Percentiles rank a stretch among this genome's conserved stretches.
phyloP scores from a whole-genome alignment of 2,888 invertebrate species.

The Camptogramma bilineatum region DNA sequence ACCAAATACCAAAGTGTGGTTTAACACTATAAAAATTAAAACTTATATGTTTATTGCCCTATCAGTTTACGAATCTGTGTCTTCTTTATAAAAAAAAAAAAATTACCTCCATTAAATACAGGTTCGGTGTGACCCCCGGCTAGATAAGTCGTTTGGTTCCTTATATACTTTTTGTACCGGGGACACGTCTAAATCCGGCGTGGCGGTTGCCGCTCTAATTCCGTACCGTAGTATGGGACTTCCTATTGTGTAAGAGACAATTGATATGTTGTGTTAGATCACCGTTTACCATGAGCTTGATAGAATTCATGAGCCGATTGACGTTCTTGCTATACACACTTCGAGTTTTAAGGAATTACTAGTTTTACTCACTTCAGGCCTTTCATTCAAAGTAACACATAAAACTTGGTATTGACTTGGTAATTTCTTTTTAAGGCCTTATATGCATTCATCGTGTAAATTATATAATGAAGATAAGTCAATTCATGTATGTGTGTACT shows the following conservation, averaged over 20 bases:
- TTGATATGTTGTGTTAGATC: conserved; percentile 48
- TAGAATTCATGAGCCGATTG: not conserved
- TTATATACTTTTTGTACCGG: conserved; percentile 76
- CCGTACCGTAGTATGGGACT: conserved; percentile 61
- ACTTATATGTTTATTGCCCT: too few species aligned
- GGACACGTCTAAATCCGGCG: conserved; percentile 77
- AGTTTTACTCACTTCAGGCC: not conserved
- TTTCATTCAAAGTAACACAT: too few species aligned
- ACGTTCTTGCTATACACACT: not conserved
- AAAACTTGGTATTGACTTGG: too few species aligned
- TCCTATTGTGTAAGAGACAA: conserved; percentile 77
- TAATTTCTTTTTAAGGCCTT: too few species aligned
- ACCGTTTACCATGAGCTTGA: not conserved
- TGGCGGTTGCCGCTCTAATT: conserved; percentile 74
- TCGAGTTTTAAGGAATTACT: not conserved
- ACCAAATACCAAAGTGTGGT: too few species aligned
- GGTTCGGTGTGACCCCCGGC: conserved; percentile 53
- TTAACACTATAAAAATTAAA: too few species aligned
- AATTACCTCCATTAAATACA: not conserved
- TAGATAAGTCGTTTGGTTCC: conserved; percentile 64
- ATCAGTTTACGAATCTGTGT: too few species aligned
- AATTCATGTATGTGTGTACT: too few species aligned
- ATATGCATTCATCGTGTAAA: too few species aligned
- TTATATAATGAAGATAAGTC: too few species aligned
- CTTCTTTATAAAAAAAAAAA: not conserved